Base-by-base conservation (phyloP, 2,888 invertebrate species). In the Crossocerus cetratus region DNA sequence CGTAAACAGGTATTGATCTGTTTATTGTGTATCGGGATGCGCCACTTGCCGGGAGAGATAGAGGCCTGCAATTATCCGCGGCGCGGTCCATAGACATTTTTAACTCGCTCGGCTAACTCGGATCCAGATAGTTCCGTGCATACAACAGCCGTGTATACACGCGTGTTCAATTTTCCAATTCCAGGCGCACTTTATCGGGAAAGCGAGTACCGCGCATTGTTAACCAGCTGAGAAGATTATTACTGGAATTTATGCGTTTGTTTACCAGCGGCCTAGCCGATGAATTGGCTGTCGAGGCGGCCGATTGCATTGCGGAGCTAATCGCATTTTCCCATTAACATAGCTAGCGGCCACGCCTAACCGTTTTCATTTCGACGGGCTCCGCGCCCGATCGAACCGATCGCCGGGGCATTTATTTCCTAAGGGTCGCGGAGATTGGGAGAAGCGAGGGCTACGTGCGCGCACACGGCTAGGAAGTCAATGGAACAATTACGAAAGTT, bases 401-500 rank as follows among this genome's bases (percentile, higher is more conserved):
- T 69, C 58, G 66, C 45, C 60, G 45, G 66, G 64, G 45, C 74
- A 76, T 77, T 81, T 78, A 80, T 75, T 80, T 79, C 69, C 61
- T 57, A 11, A 55, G 60, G 56, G 49, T 16, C 14, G 49, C 44
- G 21, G 55, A 68, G 60, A 20, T 14, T n/a, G n/a, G n/a, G n/a
- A n/a, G n/a, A n/a, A n/a, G n/a, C n/a, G n/a, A n/a, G 49, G 21
- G 49, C 21, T 59, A 20, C 21, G 32, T 32, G 32, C 11, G 32
- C 16, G 13, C 11, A 20, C 13, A 23, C 45, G 43, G 45, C 22
- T 69, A 64, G 67, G 66, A 69, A 72, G 71, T 76, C 77, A 79
- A 81, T 78, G 73, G 76, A 84, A 82, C 83, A 82, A 86, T 86
- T 84, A 83, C 81, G 71, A 84, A 85, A 85, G 83, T 86, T 77